These are phyloP conservation scores for Stichodactyla helianthus DNA, from an alignment of 64 coral and sea anemone genomes.

Conservation along the genomic window DNA sequence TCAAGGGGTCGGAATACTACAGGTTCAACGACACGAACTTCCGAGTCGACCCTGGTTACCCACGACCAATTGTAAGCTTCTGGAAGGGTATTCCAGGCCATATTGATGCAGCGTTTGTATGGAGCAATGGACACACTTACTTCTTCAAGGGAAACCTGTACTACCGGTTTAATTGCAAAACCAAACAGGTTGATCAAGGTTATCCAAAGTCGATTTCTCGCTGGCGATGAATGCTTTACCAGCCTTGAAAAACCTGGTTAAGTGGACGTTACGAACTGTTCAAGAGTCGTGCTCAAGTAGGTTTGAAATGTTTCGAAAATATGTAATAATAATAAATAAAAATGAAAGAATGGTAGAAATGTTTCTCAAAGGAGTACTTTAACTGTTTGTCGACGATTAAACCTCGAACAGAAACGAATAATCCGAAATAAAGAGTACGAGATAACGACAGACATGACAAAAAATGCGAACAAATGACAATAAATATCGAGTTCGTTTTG, in stretches of 20 bases:
- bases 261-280: not conserved
- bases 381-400: too few species aligned
- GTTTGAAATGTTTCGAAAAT: too few species aligned
- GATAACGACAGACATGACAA: too few species aligned
- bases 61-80: conserved; percentile 43
- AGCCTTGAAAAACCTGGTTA: conserved; percentile 23
- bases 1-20: conserved; percentile 71
- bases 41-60: conserved; percentile 60
- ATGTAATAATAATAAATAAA: too few species aligned
- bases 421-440: too few species aligned
- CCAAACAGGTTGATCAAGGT: conserved; percentile 45
- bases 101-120: conserved; percentile 71
- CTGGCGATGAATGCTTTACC: conserved; percentile 69
- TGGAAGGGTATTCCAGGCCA: conserved; percentile 81
- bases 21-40: conserved; percentile 72
- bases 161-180: conserved; percentile 67
- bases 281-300: too few species aligned
- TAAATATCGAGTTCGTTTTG: too few species aligned
- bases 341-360: too few species aligned
- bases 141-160: conserved; percentile 77
- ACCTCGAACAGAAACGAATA: too few species aligned
- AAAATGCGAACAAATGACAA: too few species aligned
- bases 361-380: too few species aligned
- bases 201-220: conserved; percentile 61
- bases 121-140: conserved; percentile 45